Conservation (phyloP, 2,888 invertebrate species). For the Caenorhabditis wallacei region DNA sequence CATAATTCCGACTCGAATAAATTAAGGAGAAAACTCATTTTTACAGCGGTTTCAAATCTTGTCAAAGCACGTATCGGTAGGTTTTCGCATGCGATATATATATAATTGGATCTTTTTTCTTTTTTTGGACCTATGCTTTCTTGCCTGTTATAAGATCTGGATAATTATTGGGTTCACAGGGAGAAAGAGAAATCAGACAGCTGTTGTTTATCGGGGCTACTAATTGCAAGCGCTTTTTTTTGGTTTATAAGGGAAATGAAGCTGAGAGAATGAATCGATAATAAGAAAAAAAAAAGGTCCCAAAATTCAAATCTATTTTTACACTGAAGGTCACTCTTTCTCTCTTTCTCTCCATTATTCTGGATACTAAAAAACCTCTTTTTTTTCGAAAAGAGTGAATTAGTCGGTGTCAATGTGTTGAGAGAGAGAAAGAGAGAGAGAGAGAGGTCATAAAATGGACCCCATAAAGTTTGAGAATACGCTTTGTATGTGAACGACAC, state of each 20-base stretch:
- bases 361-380: not conserved
- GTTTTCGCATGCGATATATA: slow-evolving; percentile 13
- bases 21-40: slow-evolving; percentile 8
- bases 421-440: slow-evolving; percentile 13
- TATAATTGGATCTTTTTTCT: slow-evolving; percentile 5
- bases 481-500: slow-evolving; percentile 40
- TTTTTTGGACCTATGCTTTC: not conserved
- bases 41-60: slow-evolving; percentile 53
- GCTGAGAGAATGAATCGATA: not conserved
- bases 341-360: too few relatives aligned
- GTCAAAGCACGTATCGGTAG: slow-evolving; percentile 54
- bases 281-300: not conserved
- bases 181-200: slow-evolving; percentile 2
- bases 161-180: slow-evolving; percentile 18
- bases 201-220: slow-evolving; percentile 11
- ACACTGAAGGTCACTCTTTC: slow-evolving; percentile 18
- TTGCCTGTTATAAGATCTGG: not conserved
- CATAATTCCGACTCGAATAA: slow-evolving; percentile 14
- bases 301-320: slow-evolving; percentile 21
- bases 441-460: slow-evolving; percentile 46
- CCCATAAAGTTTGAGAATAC: slow-evolving; percentile 37
- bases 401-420: slow-evolving; percentile 46
- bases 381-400: slow-evolving; percentile 33
- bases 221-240: slow-evolving; percentile 5
- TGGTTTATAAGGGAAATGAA: not conserved